phyloP scores from a whole-genome alignment of 30 jellyfish, hydroid and myxozoan genomes.

The Hydractinia echinata region DNA sequence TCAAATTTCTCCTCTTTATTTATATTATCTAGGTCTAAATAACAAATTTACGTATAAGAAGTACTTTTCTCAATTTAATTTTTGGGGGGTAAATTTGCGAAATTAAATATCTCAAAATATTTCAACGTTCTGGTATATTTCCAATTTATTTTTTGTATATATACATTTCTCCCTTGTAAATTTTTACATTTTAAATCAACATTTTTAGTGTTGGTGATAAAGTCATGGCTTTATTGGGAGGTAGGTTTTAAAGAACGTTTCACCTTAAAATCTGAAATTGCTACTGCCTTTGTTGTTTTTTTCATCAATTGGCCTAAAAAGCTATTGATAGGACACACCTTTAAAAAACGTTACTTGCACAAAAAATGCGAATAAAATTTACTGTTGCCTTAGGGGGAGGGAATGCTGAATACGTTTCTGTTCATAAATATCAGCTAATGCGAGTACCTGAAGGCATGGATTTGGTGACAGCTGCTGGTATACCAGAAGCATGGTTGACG shows the following conservation, averaged over 20 bases:
- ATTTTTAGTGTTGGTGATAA: slow-evolving; percentile 64
- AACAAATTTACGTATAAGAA: too few relatives aligned
- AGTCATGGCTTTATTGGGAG: slow-evolving; percentile 94
- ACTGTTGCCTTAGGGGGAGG: slow-evolving; percentile 68
- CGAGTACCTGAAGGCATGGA: slow-evolving; percentile 61
- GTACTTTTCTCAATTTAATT: too few relatives aligned
- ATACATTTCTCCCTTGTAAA: too few relatives aligned
- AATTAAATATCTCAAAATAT: too few relatives aligned
- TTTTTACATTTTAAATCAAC: neutral
- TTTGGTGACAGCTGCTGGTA: slow-evolving; percentile 69
- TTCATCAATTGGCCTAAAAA: too few relatives aligned
- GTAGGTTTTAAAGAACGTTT: slow-evolving; percentile 18
- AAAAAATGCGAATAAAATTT: neutral
- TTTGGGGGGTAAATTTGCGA: too few relatives aligned
- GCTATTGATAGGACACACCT: too few relatives aligned
- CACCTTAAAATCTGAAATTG: neutral
- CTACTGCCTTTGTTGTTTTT: neutral
- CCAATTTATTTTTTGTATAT: too few relatives aligned
- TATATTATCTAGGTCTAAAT: too few relatives aligned
- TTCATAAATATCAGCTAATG: slow-evolving; percentile 54
- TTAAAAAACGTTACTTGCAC: neutral
- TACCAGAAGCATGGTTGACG: slow-evolving; percentile 91
- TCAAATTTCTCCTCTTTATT: too few relatives aligned
- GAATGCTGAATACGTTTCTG: slow-evolving; percentile 90
- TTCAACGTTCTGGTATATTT: too few relatives aligned